Conservation (phyloP, 1,140 invertebrate species). For the Meloidogyne hapla region DNA sequence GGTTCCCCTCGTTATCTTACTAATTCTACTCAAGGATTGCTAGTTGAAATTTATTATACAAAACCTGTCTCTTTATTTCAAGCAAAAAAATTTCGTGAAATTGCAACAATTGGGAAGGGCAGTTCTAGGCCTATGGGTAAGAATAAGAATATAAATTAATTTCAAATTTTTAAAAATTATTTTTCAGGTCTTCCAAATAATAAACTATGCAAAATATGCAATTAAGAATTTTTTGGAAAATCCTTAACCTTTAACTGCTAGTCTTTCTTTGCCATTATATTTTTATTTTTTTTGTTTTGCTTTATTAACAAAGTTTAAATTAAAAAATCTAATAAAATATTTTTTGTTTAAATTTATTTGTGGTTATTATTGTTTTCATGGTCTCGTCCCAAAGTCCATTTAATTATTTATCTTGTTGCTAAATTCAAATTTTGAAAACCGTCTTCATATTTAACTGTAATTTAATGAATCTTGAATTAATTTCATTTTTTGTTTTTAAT, state of each 20-base stretch:
- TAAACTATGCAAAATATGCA: constrained; percentile 15
- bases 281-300: too few species aligned
- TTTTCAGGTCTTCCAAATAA: constrained; percentile 28
- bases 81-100: constrained; percentile 17
- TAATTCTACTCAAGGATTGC: constrained; percentile 5
- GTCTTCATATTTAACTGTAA: too few species aligned
- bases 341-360: too few species aligned
- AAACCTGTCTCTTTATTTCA: constrained; percentile 23
- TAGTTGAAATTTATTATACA: constrained; percentile 27
- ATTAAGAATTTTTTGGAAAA: neutral
- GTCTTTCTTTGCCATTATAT: neutral
- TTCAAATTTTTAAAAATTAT: neutral
- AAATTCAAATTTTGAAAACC: too few species aligned
- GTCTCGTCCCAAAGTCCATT: too few species aligned
- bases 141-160: neutral
- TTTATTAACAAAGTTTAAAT: too few species aligned
- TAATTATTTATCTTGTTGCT: too few species aligned
- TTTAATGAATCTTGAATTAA: too few species aligned
- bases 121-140: constrained; percentile 14
- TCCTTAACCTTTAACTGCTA: neutral
- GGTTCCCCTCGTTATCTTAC: neutral
- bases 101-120: constrained; percentile 15
- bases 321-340: too few species aligned
- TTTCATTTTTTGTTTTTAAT: too few species aligned
- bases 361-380: too few species aligned